A percentile compares a stretch with the other conserved stretches of the same genome.
Evolutionary conservation across 2,113 vertebrate species (phyloP).

Genomic region (Helogale parvula): DNA sequence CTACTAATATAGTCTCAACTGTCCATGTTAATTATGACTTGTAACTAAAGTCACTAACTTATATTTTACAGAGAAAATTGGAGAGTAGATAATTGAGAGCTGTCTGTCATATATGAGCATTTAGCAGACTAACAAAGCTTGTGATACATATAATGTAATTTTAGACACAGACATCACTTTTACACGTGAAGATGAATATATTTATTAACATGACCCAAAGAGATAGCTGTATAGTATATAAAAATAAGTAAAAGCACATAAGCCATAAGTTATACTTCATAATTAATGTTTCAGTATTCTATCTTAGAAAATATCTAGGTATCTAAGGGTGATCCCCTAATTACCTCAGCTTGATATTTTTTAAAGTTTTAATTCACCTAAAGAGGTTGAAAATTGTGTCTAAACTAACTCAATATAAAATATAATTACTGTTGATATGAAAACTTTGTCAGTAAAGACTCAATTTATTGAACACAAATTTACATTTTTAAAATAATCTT

Average conservation of each 20-base stretch:
- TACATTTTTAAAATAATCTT: slow-evolving; percentile 14
- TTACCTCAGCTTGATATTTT: not conserved
- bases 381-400: not conserved
- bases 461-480: slow-evolving; percentile 9
- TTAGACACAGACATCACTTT: not conserved
- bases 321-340: not conserved
- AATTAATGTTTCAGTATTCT: not conserved
- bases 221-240: not conserved
- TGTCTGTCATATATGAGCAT: not conserved
- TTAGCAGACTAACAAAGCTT: not conserved
- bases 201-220: not conserved
- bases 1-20: not conserved
- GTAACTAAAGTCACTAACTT: not conserved
- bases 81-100: not conserved
- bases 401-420: not conserved
- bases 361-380: not conserved
- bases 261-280: not conserved
- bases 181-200: not conserved
- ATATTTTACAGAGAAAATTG: not conserved
- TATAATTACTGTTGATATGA: slow-evolving; percentile 14
- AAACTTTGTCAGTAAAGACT: slow-evolving; percentile 30
- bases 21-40: not conserved
- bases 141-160: not conserved
- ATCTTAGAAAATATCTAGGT: slow-evolving; percentile 5
- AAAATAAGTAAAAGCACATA: not conserved